Evolutionary conservation across 2,888 invertebrate genomes (phyloP), one percentile per base, ranked within the genome.

Genomic region (Diachrysia chrysitis): DNA sequence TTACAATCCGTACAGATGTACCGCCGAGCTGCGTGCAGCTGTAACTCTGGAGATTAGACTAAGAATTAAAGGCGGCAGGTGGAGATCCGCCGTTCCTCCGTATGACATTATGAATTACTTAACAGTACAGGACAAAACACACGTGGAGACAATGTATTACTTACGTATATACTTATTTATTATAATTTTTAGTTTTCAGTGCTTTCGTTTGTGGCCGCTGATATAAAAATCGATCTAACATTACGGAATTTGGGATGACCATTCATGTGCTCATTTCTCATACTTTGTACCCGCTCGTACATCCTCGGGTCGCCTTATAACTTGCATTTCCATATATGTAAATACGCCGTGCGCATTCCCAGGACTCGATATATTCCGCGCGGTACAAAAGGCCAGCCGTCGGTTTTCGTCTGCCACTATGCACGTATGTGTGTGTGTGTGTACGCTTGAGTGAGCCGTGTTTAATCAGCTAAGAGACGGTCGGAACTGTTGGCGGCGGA

Each of bases 401-500:
- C 7, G 9, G 2, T 7, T 48, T 46, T 48, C 16, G 48, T 48
- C 19, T 48, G 17, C 19, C 17, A 9, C 48, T 48, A 19, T 19
- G 9, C 19, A 21, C n/a, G 48, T 17, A 2, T 48, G 17, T 48
- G 48, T 19, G 10, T 48, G 48, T 48, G 48, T 19, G 48, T 21
- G 21, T 51, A 32, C 58, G 48, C 58, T 48, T 16, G 17, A 17
- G 12, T 59, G 48, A 29, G 29, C 58, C 48, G 25, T 29, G 58
- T 58, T 25, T 29, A 58, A 58, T 58, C 58, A 59, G 48, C 58
- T 48, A 59, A 48, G 29, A 29, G 48, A 32, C 29, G 12, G 42
- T 58, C 23, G 21, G 48, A 51, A 19, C 48, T 51, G 19, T 9
- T 25, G 46, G 23, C 29, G 25, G 25, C 46, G 25, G 25, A n/a